Evolutionary conservation across 2,113 vertebrate species (phyloP), one percentile per base, ranked within the genome.

Genomic region (Sceloporus undulatus): DNA sequence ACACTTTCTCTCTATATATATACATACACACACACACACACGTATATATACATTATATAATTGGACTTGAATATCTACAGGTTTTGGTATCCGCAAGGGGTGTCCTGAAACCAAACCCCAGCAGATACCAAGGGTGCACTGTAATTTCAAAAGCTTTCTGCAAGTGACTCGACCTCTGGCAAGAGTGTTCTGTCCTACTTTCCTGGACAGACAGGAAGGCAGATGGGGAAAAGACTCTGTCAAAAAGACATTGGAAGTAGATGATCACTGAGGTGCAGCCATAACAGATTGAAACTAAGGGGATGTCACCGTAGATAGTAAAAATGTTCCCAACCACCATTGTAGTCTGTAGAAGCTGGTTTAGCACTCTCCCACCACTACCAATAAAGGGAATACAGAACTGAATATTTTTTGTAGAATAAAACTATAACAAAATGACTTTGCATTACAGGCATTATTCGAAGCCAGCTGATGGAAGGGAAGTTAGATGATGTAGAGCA

Each of bases 401-500:
- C 42, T 27, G 29, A 83, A 83, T 59, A 77, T 34, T 16, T 27
- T 76, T 62, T 42, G 8, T 42, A 90, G 87, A 62, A 70, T 29
- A 1, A 80, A 81, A 65, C 85, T 82, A 16, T 54, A 77, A 25
- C 91, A 83, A 68, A 82, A 79, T 88, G 0, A 90, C 94, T 70
- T 85, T 90, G 7, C 94, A 27, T 94, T 94, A 4, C 94, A 99
- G 99, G 99, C 90, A 97, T 98, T 92, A 99, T 99, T 84, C 96
- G 94, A 25, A 98, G 99, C 93, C 98, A 99, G 81, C 94, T 99
- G 86, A 96, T 97, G 54, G 98, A 99, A 92, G 98, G 97, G 5
- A 97, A 98, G 0, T 87, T 99, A 79, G 97, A 99, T 66, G 98
- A 99, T 1, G 99, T 98, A n/a, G 98, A 98, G 86, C 98, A 99